Conservation (phyloP, 2,797 vertebrate genomes). For the Scleropages formosus region DNA sequence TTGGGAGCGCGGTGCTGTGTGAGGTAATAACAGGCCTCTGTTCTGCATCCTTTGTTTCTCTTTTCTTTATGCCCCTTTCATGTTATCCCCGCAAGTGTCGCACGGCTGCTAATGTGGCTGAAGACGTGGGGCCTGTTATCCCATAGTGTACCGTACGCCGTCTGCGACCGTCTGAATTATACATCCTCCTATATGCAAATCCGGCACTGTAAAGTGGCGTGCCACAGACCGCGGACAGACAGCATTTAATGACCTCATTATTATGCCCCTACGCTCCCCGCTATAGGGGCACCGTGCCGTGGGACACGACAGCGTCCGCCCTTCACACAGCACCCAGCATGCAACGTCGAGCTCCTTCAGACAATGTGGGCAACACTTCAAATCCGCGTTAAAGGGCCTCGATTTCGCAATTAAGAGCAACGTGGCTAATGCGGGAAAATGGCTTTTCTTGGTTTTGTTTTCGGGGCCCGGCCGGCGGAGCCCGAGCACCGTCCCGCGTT, state of each 20-base stretch:
- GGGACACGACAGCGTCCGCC: conserved; percentile 71
- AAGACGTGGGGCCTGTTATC: conserved; percentile 56
- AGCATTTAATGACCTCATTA: conserved; percentile 81
- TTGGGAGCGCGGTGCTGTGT: conserved; percentile 57
- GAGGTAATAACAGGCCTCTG: conserved; percentile 54
- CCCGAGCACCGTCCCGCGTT: no score
- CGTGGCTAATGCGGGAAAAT: background rate
- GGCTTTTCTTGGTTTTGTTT: no score
- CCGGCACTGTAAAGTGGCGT: conserved; percentile 64
- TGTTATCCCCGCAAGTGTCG: background rate
- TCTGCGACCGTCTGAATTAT: conserved; percentile 65
- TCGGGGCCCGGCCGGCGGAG: no score
- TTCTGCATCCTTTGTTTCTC: conserved; percentile 42
- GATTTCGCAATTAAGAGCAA: background rate
- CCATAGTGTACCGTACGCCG: conserved; percentile 71
- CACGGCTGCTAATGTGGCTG: background rate
- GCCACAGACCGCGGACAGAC: conserved; percentile 53
- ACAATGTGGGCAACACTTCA: conserved; percentile 68
- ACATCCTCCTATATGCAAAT: conserved; percentile 64
- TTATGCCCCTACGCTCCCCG: conserved; percentile 69
- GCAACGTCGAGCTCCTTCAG: conserved; percentile 70
- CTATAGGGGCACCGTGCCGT: conserved; percentile 68
- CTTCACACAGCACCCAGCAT: conserved; percentile 75
- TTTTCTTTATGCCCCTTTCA: conserved; percentile 46
- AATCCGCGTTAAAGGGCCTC: conserved; percentile 67